Evolutionary conservation across 2,113 vertebrate genomes (phyloP), one percentile per base, ranked within the genome.

Genomic region (Girardinichthys multiradiatus): DNA sequence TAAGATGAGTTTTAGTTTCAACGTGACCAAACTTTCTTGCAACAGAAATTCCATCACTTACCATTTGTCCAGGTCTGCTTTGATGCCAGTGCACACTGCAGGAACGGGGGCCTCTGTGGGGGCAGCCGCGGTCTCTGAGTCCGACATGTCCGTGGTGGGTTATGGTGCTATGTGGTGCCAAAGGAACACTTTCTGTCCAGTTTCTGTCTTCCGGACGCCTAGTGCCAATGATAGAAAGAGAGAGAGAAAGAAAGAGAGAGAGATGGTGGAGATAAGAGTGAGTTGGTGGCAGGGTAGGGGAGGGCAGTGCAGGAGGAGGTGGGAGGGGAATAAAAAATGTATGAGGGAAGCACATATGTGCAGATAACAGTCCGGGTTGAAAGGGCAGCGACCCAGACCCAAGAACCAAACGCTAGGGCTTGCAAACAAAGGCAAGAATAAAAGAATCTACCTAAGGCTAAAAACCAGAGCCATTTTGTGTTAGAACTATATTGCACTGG

Each of bases 51-150:
- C 7, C 17, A 19, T 74, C 73, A 86, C 94, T 82, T 86, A 95
- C 94, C 94, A 95, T 87, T 94, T 95, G 84, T 95, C 94, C 91
- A 95, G 90, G 76, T 94, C 91, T 62, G 90, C 91, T 77, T 94
- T 95, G 91, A 94, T 91, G 77, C 66, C 62, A 75, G 85, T 80
- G 54, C 94, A 95, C 14, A 89, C 83, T 31, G 87, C 81, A 3
- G 94, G 93, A 74, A 94, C 86, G 12, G 92, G 89, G 87, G 90
- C 86, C 83, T 94, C 90, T 0, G 85, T 67, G 14, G 89, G 88
- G 73, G 89, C 84, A 14, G 92, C 68, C 31, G 83, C 75, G 60
- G 80, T 90, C 89, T 94, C 90, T 0, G 92, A 91, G 90, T 95
- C 94, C 24, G 93, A 94, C 94, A 95, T 95, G 85, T 80, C 82